Conservation (phyloP, 1,140 invertebrate genomes). For the Dinoponera quadriceps region DNA sequence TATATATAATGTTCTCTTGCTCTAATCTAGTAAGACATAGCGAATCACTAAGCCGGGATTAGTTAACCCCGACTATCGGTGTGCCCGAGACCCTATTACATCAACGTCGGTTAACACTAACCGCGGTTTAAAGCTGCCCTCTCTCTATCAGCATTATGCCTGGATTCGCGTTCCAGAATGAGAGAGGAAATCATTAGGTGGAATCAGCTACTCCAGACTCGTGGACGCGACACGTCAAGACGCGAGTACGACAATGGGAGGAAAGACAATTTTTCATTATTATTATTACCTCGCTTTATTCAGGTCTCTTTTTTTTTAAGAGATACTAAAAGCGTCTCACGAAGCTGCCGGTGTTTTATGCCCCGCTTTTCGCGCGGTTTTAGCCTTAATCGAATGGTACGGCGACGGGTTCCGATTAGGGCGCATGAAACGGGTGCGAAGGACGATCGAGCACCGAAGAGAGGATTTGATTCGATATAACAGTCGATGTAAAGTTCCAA, state of each 20-base stretch:
- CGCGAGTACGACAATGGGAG: not conserved
- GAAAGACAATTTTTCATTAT: conserved; percentile 29
- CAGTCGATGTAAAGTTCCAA: conserved; percentile 35
- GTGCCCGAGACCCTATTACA: conserved; percentile 42
- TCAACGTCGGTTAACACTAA: conserved; percentile 50
- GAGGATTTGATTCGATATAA: conserved; percentile 12
- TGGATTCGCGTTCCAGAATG: conserved; percentile 9
- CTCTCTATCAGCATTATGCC: not conserved
- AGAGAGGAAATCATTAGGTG: conserved; percentile 39
- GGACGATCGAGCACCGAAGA: not conserved
- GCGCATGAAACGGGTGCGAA: not conserved
- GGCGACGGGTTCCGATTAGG: conserved; percentile 27
- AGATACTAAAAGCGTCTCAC: conserved; percentile 14
- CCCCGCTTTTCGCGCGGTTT: not conserved
- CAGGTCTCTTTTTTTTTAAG: conserved; percentile 45
- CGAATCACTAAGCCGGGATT: conserved; percentile 40
- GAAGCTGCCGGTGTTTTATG: conserved; percentile 16
- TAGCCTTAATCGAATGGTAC: conserved; percentile 38
- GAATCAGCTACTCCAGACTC: conserved; percentile 50
- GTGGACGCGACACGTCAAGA: conserved; percentile 26
- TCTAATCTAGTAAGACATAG: conserved; percentile 28
- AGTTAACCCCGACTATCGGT: conserved; percentile 38
- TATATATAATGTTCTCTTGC: not conserved
- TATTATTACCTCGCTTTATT: conserved; percentile 36
- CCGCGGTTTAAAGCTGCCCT: conserved; percentile 50